phyloP scores from a whole-genome alignment of 1,140 invertebrate genomes.

The Drosophila grimshawi region DNA sequence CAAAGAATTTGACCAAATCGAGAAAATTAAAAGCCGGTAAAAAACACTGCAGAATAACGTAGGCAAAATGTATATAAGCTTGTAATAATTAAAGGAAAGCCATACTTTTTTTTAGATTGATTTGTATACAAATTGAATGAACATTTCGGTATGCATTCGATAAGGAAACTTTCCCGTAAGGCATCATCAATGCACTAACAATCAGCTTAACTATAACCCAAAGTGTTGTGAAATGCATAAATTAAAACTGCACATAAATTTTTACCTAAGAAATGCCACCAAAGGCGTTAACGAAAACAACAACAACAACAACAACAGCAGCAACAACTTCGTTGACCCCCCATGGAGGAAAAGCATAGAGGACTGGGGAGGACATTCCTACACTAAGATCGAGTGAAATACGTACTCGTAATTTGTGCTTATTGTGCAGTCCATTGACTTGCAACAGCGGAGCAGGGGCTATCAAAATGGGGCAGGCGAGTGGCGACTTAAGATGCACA shows the following conservation, averaged over 20 bases:
- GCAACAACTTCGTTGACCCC: slow-evolving; percentile 38
- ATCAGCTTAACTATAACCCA: slow-evolving; percentile 27
- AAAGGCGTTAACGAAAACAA: slow-evolving; percentile 41
- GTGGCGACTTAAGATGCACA: slow-evolving; percentile 47
- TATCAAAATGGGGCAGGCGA: background rate
- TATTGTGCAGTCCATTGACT: slow-evolving; percentile 66
- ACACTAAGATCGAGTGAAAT: slow-evolving; percentile 34
- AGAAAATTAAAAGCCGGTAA: too few species aligned
- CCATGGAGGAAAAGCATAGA: slow-evolving; percentile 54
- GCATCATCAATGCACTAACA: background rate
- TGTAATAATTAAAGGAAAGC: too few species aligned
- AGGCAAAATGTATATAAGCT: too few species aligned
- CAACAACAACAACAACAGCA: slow-evolving; percentile 13
- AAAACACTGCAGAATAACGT: too few species aligned
- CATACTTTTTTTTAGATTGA: too few species aligned
- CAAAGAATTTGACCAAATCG: too few species aligned
- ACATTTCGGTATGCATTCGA: too few species aligned
- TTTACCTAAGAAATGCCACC: slow-evolving; percentile 68
- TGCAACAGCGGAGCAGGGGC: slow-evolving; percentile 8
- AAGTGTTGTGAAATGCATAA: slow-evolving; percentile 66
- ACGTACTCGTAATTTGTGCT: slow-evolving; percentile 78
- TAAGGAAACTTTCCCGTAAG: slow-evolving; percentile 1
- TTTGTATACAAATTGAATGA: too few species aligned
- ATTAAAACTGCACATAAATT: slow-evolving; percentile 78
- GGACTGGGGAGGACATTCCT: slow-evolving; percentile 35